These are phyloP conservation scores for Cinclus cinclus DNA, from an alignment of 2,113 vertebrate genomes.

Conservation along the genomic window DNA sequence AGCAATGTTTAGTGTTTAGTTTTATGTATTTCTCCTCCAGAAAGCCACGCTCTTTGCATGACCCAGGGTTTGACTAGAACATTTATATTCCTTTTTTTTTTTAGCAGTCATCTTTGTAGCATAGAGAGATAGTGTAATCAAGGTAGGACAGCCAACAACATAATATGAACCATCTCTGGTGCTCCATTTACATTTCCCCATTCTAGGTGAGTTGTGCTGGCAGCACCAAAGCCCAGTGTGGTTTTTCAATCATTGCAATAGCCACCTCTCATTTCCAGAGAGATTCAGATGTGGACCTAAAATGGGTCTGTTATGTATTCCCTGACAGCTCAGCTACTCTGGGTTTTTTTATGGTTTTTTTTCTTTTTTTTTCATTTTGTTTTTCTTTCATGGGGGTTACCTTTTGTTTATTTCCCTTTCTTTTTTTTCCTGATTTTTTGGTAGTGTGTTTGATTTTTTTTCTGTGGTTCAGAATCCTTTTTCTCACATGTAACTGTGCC, in stretches of 20 bases:
- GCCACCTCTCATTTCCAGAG: not conserved
- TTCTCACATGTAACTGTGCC: not conserved
- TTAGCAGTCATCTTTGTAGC: not conserved
- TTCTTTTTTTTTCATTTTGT: too few species aligned
- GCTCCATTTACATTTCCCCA: not conserved
- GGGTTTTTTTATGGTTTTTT: too few species aligned
- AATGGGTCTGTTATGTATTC: not conserved
- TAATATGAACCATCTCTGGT: not conserved
- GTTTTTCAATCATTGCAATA: not conserved
- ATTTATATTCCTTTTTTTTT: not conserved
- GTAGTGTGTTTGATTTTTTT: not conserved
- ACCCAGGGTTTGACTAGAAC: not conserved
- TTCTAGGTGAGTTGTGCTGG: not conserved
- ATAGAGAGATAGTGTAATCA: not conserved
- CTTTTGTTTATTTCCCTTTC: not conserved
- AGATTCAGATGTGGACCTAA: not conserved
- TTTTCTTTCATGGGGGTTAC: not conserved
- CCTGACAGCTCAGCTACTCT: not conserved
- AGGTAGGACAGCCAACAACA: not conserved
- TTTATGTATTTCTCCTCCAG: not conserved
- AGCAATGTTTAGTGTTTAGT: not conserved
- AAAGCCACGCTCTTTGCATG: not conserved
- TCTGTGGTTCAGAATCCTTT: not conserved
- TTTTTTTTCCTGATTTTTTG: not conserved
- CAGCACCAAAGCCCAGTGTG: not conserved